Percentiles rank a stretch among this genome's conserved stretches.
phyloP scores from a whole-genome alignment of 2,797 vertebrate genomes.

The Pseudomugil tenellus region DNA sequence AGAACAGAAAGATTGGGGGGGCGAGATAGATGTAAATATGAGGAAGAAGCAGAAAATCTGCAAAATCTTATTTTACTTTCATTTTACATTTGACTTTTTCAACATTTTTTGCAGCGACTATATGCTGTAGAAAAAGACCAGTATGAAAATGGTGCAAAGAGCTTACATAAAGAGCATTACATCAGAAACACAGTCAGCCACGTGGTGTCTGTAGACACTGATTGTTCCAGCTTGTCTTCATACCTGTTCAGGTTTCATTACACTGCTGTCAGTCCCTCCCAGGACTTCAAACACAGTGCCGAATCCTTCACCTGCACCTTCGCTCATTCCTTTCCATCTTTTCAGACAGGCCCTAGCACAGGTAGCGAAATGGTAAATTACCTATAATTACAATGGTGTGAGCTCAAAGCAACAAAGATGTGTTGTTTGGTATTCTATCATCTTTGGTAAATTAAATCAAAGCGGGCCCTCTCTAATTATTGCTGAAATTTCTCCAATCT shows the following conservation, averaged over 20 bases:
- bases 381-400: conserved; percentile 66
- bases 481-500: conserved; percentile 53
- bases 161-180: conserved; percentile 33
- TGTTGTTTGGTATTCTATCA: conserved; percentile 61
- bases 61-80: neutral
- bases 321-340: conserved; percentile 66
- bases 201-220: conserved; percentile 43
- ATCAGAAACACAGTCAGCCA: conserved; percentile 37
- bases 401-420: conserved; percentile 55
- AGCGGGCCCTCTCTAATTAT: conserved; percentile 63
- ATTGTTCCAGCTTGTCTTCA: conserved; percentile 75
- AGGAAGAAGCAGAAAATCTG: too few species aligned
- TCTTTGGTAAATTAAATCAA: conserved; percentile 46
- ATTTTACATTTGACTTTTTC: conserved; percentile 38
- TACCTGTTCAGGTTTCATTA: conserved; percentile 71
- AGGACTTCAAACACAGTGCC: conserved; percentile 66
- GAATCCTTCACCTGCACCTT: conserved; percentile 64
- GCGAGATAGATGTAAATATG: conserved; percentile 34
- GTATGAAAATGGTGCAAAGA: conserved; percentile 47
- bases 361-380: conserved; percentile 62
- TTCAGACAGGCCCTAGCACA: conserved; percentile 55
- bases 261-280: conserved; percentile 61
- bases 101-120: conserved; percentile 29
- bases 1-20: conserved; percentile 48
- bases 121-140: conserved; percentile 23